Conservation (phyloP, 2,888 invertebrate species). For the Zygogramma bicolorata region DNA sequence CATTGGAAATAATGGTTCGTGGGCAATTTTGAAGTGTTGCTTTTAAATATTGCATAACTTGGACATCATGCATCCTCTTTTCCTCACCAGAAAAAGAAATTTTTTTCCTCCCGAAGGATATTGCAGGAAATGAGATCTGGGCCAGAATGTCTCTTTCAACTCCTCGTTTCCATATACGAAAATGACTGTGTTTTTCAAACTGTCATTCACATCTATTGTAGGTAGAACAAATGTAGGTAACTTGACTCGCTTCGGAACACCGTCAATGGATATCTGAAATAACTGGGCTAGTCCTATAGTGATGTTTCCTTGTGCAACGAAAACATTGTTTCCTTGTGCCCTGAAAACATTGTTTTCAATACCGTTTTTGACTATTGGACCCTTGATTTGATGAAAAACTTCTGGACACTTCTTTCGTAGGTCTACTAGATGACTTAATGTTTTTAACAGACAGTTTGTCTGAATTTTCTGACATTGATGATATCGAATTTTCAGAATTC, state of each 20-base stretch:
- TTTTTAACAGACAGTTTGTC: slow-evolving; percentile 1
- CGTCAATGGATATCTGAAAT: background rate
- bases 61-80: background rate
- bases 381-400: too few species aligned
- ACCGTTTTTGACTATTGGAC: too few species aligned
- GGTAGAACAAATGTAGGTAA: background rate
- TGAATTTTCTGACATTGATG: too few species aligned
- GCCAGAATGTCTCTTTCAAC: background rate
- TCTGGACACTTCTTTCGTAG: too few species aligned
- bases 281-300: too few species aligned
- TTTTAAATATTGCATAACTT: background rate
- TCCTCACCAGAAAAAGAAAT: background rate
- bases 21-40: background rate
- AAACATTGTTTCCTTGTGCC: too few species aligned
- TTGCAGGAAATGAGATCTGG: background rate
- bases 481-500: too few species aligned
- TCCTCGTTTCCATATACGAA: too few species aligned
- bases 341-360: too few species aligned
- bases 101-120: background rate
- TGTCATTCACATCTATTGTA: background rate
- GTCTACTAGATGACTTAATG: background rate
- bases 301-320: too few species aligned
- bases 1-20: background rate
- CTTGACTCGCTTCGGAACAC: background rate
- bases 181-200: too few species aligned